Conservation (phyloP, 2,113 vertebrate species). For the Bostrychus sinensis region DNA sequence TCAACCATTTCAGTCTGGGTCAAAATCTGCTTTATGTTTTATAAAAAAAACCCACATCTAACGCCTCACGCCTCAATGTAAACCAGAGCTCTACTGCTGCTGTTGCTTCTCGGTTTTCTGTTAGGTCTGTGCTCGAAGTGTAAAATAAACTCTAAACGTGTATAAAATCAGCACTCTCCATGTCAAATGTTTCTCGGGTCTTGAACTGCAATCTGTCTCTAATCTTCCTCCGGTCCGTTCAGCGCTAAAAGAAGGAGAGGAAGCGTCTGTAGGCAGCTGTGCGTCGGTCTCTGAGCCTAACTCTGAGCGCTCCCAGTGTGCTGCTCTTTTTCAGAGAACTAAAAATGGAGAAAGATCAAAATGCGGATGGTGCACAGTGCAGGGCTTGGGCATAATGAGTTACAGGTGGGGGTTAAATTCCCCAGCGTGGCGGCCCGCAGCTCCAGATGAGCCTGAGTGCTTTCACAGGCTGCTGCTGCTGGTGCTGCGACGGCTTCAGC, state of each 20-base stretch:
- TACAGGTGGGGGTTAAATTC: conserved; percentile 73
- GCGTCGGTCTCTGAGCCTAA: conserved; percentile 43
- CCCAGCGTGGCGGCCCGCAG: too few relatives aligned
- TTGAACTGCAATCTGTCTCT: conserved; percentile 69
- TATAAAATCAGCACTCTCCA: conserved; percentile 31
- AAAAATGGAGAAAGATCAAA: conserved; percentile 71
- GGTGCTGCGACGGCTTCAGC: conserved; percentile 34
- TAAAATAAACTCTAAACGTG: conserved; percentile 59
- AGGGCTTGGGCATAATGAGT: conserved; percentile 68
- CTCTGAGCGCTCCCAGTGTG: conserved; percentile 52
- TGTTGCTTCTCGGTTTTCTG: conserved; percentile 23
- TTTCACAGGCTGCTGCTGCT: conserved; percentile 65
- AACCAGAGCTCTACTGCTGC: conserved; percentile 23
- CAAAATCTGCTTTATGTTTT: not conserved
- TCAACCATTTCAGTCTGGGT: not conserved
- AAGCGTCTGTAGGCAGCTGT: conserved; percentile 58
- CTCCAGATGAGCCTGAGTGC: conserved; percentile 73
- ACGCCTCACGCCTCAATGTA: not conserved
- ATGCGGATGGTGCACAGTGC: conserved; percentile 64
- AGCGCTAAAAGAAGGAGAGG: conserved; percentile 55
- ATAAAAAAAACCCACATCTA: not conserved
- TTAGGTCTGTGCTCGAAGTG: conserved; percentile 24
- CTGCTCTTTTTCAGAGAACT: conserved; percentile 63
- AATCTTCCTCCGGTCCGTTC: conserved; percentile 64
- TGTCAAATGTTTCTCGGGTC: conserved; percentile 57